Evolutionary conservation across 1,140 invertebrate genomes (phyloP).

Genomic region (Lerema accius): DNA sequence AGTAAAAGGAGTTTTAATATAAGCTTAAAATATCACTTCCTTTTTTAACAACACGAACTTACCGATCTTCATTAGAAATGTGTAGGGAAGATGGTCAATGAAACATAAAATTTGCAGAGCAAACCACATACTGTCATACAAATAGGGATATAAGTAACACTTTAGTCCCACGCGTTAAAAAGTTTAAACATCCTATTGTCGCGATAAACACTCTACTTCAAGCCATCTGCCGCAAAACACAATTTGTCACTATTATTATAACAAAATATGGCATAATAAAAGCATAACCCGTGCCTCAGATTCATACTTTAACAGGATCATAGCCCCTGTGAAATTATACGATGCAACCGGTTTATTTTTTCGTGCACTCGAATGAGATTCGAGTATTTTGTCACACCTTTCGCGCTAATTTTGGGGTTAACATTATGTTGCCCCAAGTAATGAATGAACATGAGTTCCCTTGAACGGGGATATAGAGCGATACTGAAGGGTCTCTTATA

Average conservation of each 20-base stretch:
- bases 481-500: constrained; percentile 43
- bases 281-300: constrained; percentile 26
- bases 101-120: too few relatives aligned
- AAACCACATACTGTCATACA: too few relatives aligned
- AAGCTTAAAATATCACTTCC: too few relatives aligned
- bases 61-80: too few relatives aligned
- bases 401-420: constrained; percentile 50
- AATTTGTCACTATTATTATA: constrained; percentile 21
- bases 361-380: constrained; percentile 34
- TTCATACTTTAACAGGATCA: constrained; percentile 32
- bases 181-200: too few relatives aligned
- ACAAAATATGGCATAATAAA: constrained; percentile 20
- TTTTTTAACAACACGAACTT: too few relatives aligned
- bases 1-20: too few relatives aligned
- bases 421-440: constrained; percentile 51
- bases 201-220: too few relatives aligned
- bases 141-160: too few relatives aligned
- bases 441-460: constrained; percentile 62
- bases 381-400: constrained; percentile 46
- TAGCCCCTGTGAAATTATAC: constrained; percentile 33
- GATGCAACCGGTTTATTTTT: constrained; percentile 36
- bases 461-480: constrained; percentile 48
- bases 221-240: constrained; percentile 11
- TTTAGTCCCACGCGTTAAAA: too few relatives aligned
- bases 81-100: too few relatives aligned